Evolutionary conservation across 2,888 invertebrate species (phyloP), one percentile per base, ranked within the genome.

Genomic region (Rhaphigaster nebulosa): DNA sequence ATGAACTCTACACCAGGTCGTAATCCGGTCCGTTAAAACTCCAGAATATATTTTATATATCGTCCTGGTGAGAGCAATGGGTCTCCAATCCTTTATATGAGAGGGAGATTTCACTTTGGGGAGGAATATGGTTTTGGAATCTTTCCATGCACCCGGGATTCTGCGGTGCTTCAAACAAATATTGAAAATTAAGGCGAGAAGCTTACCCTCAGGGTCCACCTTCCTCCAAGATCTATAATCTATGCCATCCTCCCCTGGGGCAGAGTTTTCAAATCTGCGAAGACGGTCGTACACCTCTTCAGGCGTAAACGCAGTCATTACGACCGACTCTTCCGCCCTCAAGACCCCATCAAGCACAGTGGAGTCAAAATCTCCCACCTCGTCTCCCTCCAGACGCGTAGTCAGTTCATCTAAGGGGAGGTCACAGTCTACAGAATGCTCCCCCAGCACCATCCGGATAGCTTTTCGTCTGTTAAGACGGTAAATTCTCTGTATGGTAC

Each of bases 31-130:
- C 13, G 90, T 89, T 23, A 91, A 29, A 29, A 91, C 34, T n/a
- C 92, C 92, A 8, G 92, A 88, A 50, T 92, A 92, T 0, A 93
- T 91, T 26, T 93, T 93, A 5, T 92, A 80, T 45, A 92, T 92
- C 6, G 92, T 92, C 20, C 92, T 56, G 10, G 93, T 92, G 90
- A 93, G 92, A 23, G 84, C n/a, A n/a, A n/a, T n/a, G n/a, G n/a
- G n/a, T n/a, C n/a, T n/a, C n/a, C n/a, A n/a, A n/a, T n/a, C n/a
- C n/a, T n/a, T n/a, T n/a, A n/a, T n/a, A n/a, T n/a, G n/a, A n/a
- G n/a, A n/a, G n/a, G n/a, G n/a, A n/a, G n/a, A n/a, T n/a, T n/a
- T n/a, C n/a, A n/a, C n/a, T n/a, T n/a, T n/a, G n/a, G n/a, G n/a
- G n/a, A n/a, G n/a, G n/a, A n/a, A n/a, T n/a, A n/a, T n/a, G n/a